Conservation (phyloP, 1,140 invertebrate genomes). For the Trachelipus rathkii region DNA sequence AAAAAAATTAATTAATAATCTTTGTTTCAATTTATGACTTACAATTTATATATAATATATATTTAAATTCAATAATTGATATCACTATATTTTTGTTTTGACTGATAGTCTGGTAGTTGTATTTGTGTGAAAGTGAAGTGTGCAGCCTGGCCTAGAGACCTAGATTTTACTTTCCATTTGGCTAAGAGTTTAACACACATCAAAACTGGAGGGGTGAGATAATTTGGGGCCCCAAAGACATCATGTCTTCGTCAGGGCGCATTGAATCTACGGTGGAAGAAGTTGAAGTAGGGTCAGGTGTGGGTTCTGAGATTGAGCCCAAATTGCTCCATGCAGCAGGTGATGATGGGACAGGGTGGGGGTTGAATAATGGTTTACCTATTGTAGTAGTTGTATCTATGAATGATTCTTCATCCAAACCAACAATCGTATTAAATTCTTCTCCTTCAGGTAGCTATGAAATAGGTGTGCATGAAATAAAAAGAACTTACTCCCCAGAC, state of each 20-base stretch:
- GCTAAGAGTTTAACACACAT: background rate
- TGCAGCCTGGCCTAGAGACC: background rate
- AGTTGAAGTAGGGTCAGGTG: background rate
- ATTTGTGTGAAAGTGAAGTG: constrained; percentile 3
- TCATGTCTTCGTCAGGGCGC: background rate
- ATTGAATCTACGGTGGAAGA: background rate
- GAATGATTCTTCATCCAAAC: background rate
- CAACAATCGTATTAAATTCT: background rate
- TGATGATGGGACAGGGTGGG: background rate
- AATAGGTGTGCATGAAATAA: background rate
- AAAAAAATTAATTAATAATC: background rate
- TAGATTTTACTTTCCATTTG: constrained; percentile 4
- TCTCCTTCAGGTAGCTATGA: background rate
- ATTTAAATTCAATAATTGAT: no score
- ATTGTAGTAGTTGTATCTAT: background rate
- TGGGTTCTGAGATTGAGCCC: background rate
- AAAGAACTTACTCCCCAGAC: background rate
- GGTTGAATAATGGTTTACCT: background rate
- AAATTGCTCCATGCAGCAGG: background rate
- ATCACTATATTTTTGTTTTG: no score
- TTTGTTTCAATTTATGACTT: no score
- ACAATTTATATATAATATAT: no score
- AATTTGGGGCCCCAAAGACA: background rate
- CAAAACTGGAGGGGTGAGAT: background rate
- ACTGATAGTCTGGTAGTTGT: constrained; percentile 1